These are phyloP conservation scores for Scartelaos histophorus DNA, from an alignment of 2,113 vertebrate genomes.

Conservation along the genomic window DNA sequence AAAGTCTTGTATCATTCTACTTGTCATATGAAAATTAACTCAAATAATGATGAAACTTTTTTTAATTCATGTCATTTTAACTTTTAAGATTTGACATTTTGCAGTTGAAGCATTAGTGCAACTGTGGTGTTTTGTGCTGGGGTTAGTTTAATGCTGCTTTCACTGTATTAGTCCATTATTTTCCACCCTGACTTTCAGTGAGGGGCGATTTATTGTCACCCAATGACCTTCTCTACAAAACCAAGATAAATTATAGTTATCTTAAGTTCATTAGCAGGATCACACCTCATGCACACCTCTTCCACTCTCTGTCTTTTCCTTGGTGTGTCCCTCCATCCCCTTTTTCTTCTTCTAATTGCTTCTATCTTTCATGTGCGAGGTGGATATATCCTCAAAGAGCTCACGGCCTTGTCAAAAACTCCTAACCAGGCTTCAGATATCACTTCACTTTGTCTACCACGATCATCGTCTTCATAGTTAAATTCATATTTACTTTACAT, in stretches of 20 bases:
- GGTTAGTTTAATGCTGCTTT: neutral
- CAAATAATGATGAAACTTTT: no score
- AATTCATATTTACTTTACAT: neutral
- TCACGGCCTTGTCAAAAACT: no score
- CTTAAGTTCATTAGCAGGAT: neutral
- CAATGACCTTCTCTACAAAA: neutral
- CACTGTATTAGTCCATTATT: no score
- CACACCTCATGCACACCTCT: neutral
- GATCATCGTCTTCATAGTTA: neutral
- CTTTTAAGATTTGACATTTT: no score
- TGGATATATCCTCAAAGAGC: no score
- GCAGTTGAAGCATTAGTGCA: neutral
- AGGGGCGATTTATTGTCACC: neutral
- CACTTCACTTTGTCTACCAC: neutral
- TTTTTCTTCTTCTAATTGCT: neutral
- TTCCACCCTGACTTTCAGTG: neutral
- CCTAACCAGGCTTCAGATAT: neutral
- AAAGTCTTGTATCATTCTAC: no score
- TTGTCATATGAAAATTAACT: no score
- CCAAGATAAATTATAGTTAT: neutral
- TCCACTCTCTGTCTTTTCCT: neutral
- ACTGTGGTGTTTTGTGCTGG: neutral
- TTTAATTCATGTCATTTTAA: no score
- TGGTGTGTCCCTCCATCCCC: neutral
- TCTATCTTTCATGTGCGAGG: no score